Base-by-base conservation (phyloP, 2,888 invertebrate species). In the Eristalinus sepulchralis region DNA sequence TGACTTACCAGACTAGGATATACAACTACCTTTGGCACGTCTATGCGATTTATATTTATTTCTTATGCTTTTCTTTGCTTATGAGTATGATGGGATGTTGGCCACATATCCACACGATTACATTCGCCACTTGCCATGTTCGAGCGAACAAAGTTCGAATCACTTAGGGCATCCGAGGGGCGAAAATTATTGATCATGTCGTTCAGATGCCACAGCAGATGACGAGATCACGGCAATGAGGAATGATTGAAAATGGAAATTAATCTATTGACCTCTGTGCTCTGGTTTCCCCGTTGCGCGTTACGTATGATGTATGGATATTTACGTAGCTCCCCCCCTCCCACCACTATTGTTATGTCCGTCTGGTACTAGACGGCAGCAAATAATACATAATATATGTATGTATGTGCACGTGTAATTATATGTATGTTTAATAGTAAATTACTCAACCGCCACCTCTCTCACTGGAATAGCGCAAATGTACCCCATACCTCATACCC, bases 181-280 rank as follows among this genome's bases (percentile, higher is more conserved):
- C 55, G 39, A 67, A 67, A 67, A 67, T 76, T 22, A 57, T 53
- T 63, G 36, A 31, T 31, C 63, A 70, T 59, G 17, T 71, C 39
- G 31, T 62, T 22, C 57, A 67, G 55, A 68, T 68, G 63, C 75
- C 71, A 53, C 55, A 79, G 63, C 62, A 72, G 63, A 81, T 85
- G 84, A 82, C 82, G 76, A 76, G 62, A 75, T 77, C 76, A 71
- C 71, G 62, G 72, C 84, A 85, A 82, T 77, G 81, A 76, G 66
- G 60, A 39, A 77, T 82, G 81, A 85, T 85, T 85, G 84, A 85
- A 82, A 82, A 81, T 85, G 81, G 77, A 82, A 85, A 81, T 85
- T 85, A 82, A 81, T 76, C 84, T 85, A 82, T 85, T 85, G 82
- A 85, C 84, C 84, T 68, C 76, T 66, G 62, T 60, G 67, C 47